A percentile compares a stretch with the other conserved stretches of the same genome.
Evolutionary conservation across 2,113 vertebrate species (phyloP).

Genomic region (Thymallus thymallus): DNA sequence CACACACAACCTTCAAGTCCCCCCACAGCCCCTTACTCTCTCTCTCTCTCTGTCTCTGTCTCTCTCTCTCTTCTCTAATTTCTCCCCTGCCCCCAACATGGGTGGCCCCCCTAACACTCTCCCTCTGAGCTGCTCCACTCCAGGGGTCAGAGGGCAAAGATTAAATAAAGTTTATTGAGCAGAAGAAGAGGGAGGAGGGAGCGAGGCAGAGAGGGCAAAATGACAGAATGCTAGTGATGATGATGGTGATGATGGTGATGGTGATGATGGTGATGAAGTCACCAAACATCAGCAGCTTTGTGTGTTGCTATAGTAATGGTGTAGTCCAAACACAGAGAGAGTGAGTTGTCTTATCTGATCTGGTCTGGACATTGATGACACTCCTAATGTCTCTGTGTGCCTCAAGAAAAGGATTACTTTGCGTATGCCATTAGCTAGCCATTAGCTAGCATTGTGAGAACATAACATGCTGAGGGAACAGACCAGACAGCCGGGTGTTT

Average conservation of each 20-base stretch:
- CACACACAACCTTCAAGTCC: too few species aligned
- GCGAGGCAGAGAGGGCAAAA: not conserved
- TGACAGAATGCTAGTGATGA: too few species aligned
- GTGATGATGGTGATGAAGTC: too few species aligned
- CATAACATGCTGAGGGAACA: not conserved
- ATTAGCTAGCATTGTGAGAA: not conserved
- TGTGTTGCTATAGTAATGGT: not conserved
- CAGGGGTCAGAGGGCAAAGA: slow-evolving; percentile 31
- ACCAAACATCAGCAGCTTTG: too few species aligned
- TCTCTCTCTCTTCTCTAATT: slow-evolving; percentile 53
- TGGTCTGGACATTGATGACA: not conserved
- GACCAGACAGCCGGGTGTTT: slow-evolving; percentile 6
- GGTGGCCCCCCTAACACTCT: too few species aligned
- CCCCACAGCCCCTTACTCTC: too few species aligned
- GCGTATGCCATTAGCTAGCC: not conserved
- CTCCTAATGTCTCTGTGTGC: too few species aligned
- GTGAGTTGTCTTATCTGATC: not conserved
- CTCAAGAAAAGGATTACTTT: not conserved
- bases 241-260: too few species aligned
- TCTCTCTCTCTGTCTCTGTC: too few species aligned
- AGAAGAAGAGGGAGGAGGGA: not conserved
- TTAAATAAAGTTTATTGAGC: slow-evolving; percentile 22
- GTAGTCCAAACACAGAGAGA: not conserved
- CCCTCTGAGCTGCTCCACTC: not conserved
- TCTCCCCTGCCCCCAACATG: slow-evolving; percentile 34